Evolutionary conservation across 2,888 invertebrate species (phyloP), one percentile per base, ranked within the genome.

Genomic region (Aricia artaxerxes): DNA sequence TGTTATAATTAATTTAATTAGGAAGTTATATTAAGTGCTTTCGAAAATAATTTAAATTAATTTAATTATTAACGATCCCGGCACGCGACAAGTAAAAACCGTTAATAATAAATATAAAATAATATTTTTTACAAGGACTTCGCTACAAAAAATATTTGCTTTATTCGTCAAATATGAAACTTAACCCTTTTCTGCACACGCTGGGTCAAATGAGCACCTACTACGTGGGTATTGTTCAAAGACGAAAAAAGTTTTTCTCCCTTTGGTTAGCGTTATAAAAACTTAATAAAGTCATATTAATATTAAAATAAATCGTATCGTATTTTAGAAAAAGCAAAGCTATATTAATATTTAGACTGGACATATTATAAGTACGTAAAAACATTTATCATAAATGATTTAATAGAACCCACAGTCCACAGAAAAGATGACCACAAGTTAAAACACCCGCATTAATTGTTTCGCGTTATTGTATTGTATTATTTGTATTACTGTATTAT

Each of bases 361-460:
- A 64, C 31, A 64, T 31, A 31, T n/a, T 5, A 40, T 4, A 9
- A 1, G 9, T 11, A 49, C 49, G 9, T 24, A 24, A 61, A 61
- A 61, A 31, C 64, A 24, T 64, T 31, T 64, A 31, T 64, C 31
- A 64, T 64, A 3, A 31, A 31, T 9, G 9, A 11, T 31, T 64
- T 31, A 1, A 69, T 35, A 69, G 35, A 16, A 38, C 69, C 69
- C 64, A 69, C 64, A 69, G 35, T 38, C 69, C 64, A 69, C 64
- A 69, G 35, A 69, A 4, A 35, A 69, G 31, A 69, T 69, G 64
- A 69, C 64, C 64, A 69, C 69, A 16, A 69, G 35, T 38, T 24
- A 53, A 75, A 53, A 76, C 76, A 31, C 76, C 76, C 76, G 76
- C 57, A 76, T 76, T 76, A 57, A 76, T 76, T 76, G 53, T 53